phyloP scores from a whole-genome alignment of 2,888 invertebrate species.

The Cataglyphis albicans region DNA sequence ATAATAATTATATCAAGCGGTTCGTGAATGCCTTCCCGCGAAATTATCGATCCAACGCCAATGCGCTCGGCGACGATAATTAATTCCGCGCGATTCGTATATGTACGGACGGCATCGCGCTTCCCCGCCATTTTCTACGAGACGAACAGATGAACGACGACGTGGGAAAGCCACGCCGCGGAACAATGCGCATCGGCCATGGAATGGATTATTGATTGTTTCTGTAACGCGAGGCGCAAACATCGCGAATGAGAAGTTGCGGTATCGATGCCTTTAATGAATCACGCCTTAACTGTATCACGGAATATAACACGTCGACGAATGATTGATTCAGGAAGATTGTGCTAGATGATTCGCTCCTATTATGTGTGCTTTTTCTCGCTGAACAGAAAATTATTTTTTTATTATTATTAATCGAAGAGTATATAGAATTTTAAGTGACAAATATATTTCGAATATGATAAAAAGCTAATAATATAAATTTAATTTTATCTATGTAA shows the following conservation, averaged over 20 bases:
- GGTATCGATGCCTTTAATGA: not conserved
- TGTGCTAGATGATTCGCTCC: not conserved
- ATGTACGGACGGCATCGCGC: constrained; percentile 21
- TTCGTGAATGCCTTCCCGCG: constrained; percentile 66
- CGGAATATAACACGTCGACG: not conserved
- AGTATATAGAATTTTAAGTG: not conserved
- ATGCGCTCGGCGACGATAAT: constrained; percentile 55
- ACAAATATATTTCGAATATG: not conserved
- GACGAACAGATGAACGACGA: constrained; percentile 18
- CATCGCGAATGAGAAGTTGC: constrained; percentile 30
- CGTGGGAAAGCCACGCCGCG: constrained; percentile 27
- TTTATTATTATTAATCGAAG: not conserved
- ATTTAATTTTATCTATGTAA: not conserved
- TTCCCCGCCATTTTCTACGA: constrained; percentile 31
- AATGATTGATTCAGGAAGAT: not conserved
- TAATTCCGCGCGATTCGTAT: constrained; percentile 8
- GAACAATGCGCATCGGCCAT: constrained; percentile 3
- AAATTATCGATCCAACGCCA: constrained; percentile 61
- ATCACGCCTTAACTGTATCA: not conserved
- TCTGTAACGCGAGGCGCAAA: constrained; percentile 35
- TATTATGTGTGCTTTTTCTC: not conserved
- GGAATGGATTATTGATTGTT: constrained; percentile 48
- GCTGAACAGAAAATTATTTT: not conserved
- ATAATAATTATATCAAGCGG: constrained; percentile 75
- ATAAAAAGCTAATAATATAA: not conserved